Evolutionary conservation across 1,140 invertebrate genomes (phyloP).

Genomic region (Leptopilina boulardi): DNA sequence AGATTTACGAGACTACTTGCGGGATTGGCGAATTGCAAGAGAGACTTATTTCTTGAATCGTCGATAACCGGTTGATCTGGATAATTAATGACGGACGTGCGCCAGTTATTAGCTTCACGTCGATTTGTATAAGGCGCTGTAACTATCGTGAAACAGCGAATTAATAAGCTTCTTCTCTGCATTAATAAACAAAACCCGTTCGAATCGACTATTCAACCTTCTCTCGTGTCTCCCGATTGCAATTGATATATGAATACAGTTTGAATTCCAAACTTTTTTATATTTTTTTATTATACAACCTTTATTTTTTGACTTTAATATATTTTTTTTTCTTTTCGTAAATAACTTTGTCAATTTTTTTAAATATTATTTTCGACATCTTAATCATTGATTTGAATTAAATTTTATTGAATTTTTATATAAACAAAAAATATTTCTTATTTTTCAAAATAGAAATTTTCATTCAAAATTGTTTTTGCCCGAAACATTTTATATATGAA

Average conservation of each 20-base stretch:
- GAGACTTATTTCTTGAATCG: slow-evolving; percentile 36
- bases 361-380: too few relatives aligned
- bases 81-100: slow-evolving; percentile 55
- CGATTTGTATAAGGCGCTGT: slow-evolving; percentile 49
- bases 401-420: too few relatives aligned
- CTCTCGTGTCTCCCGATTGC: background rate
- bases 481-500: too few relatives aligned
- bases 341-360: too few relatives aligned
- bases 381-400: too few relatives aligned
- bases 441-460: too few relatives aligned
- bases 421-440: too few relatives aligned
- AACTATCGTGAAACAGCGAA: slow-evolving; percentile 50
- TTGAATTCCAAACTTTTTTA: background rate
- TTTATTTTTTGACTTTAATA: background rate
- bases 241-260: background rate
- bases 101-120: slow-evolving; percentile 47
- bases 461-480: too few relatives aligned
- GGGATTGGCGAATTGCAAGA: slow-evolving; percentile 27
- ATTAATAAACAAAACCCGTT: slow-evolving; percentile 27
- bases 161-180: slow-evolving; percentile 52
- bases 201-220: background rate
- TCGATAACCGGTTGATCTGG: slow-evolving; percentile 38
- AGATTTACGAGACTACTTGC: slow-evolving; percentile 28
- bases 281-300: background rate
- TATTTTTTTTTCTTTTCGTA: background rate